Conservation (phyloP, 1,140 invertebrate genomes). For the Monochamus saltuarius region DNA sequence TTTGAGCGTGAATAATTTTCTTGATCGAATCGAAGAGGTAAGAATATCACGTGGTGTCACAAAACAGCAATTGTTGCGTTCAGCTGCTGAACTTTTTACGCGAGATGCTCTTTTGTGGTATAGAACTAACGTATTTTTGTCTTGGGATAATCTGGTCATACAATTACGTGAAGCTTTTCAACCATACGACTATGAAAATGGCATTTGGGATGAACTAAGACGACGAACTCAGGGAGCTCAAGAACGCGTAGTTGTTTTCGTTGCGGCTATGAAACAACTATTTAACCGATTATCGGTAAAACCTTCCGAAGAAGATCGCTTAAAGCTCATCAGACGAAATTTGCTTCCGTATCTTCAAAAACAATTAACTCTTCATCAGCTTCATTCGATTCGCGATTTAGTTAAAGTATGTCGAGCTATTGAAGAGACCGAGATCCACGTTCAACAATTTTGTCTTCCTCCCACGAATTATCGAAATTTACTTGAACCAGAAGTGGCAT, state of each 20-base stretch:
- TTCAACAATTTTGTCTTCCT: too few relatives aligned
- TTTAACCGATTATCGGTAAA: neutral
- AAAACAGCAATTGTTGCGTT: slow-evolving; percentile 10
- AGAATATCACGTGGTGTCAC: slow-evolving; percentile 10
- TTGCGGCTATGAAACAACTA: slow-evolving; percentile 11
- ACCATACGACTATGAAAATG: slow-evolving; percentile 14
- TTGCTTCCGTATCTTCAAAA: too few relatives aligned
- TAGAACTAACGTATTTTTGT: slow-evolving; percentile 17
- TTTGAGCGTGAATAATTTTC: slow-evolving; percentile 14
- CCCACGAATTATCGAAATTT: too few relatives aligned
- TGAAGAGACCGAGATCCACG: too few relatives aligned
- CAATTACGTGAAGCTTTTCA: slow-evolving; percentile 4
- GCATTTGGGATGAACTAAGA: slow-evolving; percentile 20
- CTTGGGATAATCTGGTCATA: slow-evolving; percentile 7
- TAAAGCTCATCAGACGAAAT: too few relatives aligned
- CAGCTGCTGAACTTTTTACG: slow-evolving; percentile 21
- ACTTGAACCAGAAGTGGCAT: too few relatives aligned
- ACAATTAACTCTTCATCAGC: too few relatives aligned
- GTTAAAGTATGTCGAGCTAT: too few relatives aligned
- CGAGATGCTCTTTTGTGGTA: slow-evolving; percentile 15
- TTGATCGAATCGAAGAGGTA: slow-evolving; percentile 24
- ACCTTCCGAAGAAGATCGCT: too few relatives aligned
- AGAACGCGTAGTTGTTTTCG: neutral
- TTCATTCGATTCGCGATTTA: too few relatives aligned
- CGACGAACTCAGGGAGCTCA: slow-evolving; percentile 14